Evolutionary conservation across 2,113 vertebrate species (phyloP).

Genomic region (Alosa alosa): DNA sequence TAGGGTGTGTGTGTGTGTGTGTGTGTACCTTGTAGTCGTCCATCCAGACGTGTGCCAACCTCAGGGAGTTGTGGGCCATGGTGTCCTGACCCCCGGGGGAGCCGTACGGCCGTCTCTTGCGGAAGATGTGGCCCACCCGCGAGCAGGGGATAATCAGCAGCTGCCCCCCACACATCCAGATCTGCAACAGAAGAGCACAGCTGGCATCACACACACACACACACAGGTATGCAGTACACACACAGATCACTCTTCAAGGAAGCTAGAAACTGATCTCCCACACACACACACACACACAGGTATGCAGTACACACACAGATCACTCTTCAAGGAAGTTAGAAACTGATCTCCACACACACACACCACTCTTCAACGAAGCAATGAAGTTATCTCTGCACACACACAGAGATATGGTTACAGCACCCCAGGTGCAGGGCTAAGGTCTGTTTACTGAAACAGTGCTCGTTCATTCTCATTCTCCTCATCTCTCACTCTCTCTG

Average conservation of each 20-base stretch:
- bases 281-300: neutral
- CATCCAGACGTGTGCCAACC: conserved; percentile 94
- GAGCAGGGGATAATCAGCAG: conserved; percentile 95
- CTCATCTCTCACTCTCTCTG: neutral
- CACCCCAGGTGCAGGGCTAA: neutral
- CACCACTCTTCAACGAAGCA: neutral
- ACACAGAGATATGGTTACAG: neutral
- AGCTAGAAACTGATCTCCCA: neutral
- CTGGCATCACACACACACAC: neutral
- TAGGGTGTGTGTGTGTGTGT: neutral
- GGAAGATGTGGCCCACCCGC: conserved; percentile 94
- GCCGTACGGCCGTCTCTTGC: conserved; percentile 92
- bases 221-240: neutral
- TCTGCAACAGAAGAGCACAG: conserved; percentile 65
- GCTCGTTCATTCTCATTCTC: neutral
- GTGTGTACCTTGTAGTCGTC: conserved; percentile 89
- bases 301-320: neutral
- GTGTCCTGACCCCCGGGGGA: conserved; percentile 93
- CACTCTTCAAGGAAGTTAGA: neutral
- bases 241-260: neutral
- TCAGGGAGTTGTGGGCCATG: conserved; percentile 92
- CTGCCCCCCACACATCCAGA: conserved; percentile 96
- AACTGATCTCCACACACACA: neutral
- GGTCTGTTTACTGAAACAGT: neutral
- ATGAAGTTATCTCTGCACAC: neutral